Conservation (phyloP, 2,113 vertebrate genomes). For the Lipotes vexillifer region DNA sequence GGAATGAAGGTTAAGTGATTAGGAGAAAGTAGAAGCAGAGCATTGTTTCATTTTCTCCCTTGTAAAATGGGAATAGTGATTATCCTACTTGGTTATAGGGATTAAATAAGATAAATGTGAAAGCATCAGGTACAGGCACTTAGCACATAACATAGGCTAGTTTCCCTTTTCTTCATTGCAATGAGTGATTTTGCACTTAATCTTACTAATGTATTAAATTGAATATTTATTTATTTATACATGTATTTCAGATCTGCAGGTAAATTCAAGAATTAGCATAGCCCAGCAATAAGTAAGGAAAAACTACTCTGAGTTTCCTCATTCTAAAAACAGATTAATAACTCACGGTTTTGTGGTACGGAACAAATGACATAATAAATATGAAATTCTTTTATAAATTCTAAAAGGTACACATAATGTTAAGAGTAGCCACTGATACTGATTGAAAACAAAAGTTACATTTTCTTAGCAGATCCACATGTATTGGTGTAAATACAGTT, state of each 20-base stretch:
- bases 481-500: neutral
- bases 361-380: neutral
- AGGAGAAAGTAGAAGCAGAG: neutral
- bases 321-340: neutral
- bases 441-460: neutral
- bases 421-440: neutral
- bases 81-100: neutral
- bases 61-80: neutral
- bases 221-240: neutral
- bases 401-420: neutral
- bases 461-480: neutral
- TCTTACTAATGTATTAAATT: neutral
- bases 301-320: neutral
- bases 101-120: neutral
- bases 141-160: neutral
- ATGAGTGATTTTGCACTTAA: neutral
- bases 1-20: neutral
- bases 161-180: neutral
- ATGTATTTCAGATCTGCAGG: neutral
- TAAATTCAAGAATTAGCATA: constrained; percentile 2
- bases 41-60: neutral
- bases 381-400: constrained; percentile 26
- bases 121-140: neutral
- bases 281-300: neutral
- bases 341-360: neutral